phyloP scores from a whole-genome alignment of 2,888 invertebrate genomes.

The Polyploca ridens region DNA sequence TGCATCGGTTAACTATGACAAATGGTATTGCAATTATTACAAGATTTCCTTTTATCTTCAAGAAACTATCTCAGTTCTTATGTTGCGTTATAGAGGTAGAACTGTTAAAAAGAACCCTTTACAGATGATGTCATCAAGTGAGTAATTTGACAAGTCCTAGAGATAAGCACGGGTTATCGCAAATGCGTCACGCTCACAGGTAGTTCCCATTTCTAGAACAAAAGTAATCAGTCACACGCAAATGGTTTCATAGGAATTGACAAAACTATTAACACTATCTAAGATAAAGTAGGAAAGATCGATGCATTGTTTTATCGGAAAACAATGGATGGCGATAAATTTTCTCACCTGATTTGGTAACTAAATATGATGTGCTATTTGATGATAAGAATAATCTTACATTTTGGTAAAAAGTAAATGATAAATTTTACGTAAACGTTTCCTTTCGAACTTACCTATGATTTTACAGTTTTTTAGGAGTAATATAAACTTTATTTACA shows the following conservation, averaged over 20 bases:
- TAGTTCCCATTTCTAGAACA: constrained; percentile 47
- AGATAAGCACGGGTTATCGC: constrained; percentile 63
- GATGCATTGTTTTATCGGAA: not conserved
- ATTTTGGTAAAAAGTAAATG: too few relatives aligned
- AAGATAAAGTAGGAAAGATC: constrained; percentile 7
- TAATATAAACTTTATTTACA: too few relatives aligned
- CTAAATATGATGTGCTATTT: not conserved
- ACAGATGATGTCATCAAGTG: constrained; percentile 60
- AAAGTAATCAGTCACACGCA: constrained; percentile 28
- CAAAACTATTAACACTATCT: constrained; percentile 8
- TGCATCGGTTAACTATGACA: constrained; percentile 9
- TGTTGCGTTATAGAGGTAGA: not conserved
- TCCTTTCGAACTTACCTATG: not conserved
- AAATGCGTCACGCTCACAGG: constrained; percentile 60
- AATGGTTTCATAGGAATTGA: constrained; percentile 12
- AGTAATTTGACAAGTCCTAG: constrained; percentile 55
- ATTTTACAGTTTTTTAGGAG: not conserved
- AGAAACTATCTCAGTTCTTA: not conserved
- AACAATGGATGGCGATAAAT: not conserved
- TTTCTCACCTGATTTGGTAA: not conserved
- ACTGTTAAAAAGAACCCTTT: constrained; percentile 19
- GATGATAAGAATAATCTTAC: not conserved
- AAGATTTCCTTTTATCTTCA: not conserved
- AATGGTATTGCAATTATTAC: constrained; percentile 1
- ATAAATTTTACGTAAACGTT: too few relatives aligned